These are phyloP conservation scores for Phataginus tricuspis DNA, from an alignment of 2,797 vertebrate genomes.

Conservation along the genomic window DNA sequence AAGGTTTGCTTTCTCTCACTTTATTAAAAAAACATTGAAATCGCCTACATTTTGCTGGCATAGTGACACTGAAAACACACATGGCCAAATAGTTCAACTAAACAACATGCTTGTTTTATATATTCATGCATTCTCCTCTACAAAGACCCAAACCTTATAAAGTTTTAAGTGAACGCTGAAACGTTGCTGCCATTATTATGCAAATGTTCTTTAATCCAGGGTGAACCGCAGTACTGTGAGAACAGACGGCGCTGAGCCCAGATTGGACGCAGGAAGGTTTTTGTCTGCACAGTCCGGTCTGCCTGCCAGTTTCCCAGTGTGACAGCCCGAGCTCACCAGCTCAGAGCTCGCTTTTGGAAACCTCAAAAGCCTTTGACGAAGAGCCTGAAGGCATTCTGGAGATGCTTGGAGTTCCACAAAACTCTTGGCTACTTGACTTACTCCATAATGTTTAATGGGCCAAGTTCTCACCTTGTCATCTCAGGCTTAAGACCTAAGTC, in stretches of 20 bases:
- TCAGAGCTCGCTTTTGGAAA: neutral
- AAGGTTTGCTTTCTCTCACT: constrained; percentile 78
- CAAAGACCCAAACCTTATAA: constrained; percentile 71
- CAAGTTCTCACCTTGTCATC: constrained; percentile 61
- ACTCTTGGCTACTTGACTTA: constrained; percentile 52
- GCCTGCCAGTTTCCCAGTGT: neutral
- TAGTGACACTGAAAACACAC: constrained; percentile 73
- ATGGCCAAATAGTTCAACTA: constrained; percentile 74
- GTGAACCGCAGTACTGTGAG: constrained; percentile 61
- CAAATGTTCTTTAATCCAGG: constrained; percentile 25
- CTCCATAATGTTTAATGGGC: constrained; percentile 36
- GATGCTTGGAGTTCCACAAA: neutral
- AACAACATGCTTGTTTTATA: constrained; percentile 68
- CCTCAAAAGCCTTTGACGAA: neutral
- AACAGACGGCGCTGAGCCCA: neutral
- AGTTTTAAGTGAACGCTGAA: constrained; percentile 79
- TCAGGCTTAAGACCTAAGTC: neutral
- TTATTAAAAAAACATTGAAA: constrained; percentile 82
- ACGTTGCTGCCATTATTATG: constrained; percentile 74
- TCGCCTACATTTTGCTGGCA: constrained; percentile 37
- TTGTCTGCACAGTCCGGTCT: neutral
- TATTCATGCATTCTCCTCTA: constrained; percentile 47
- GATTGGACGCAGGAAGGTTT: neutral
- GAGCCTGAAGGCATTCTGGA: constrained; percentile 14
- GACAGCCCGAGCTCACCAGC: neutral